Base-by-base conservation (phyloP, 1,140 invertebrate genomes). In the Zophobas atratus region DNA sequence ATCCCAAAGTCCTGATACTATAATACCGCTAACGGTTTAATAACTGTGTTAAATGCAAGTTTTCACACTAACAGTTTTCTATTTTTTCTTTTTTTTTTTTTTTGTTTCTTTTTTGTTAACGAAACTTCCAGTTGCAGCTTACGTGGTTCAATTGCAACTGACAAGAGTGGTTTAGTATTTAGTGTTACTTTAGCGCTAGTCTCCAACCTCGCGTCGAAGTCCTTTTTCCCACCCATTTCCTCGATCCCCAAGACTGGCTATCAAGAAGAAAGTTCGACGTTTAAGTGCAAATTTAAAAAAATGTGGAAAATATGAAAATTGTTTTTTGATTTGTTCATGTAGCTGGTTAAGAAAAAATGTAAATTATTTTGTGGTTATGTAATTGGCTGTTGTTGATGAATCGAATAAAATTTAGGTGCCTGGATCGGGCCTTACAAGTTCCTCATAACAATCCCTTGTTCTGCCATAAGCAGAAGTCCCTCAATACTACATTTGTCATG, bases 401-500 rank as follows among this genome's bases (percentile, higher is more conserved):
- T 67, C 38, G 57, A 74, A 78, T 72, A 57, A 77, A 75, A 82
- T 84, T 77, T 84, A 88, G 87, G 85, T 88, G 87, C 80, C 81
- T 88, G 79, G 83, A 84, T 49, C 81, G 80, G 72, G 78, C 79
- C 77, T 81, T 87, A 73, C 82, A 82, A 74, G 77, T 87, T 77
- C 87, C 86, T 41, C 74, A 78, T 60, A 82, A 84, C 75, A 88
- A 88, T 80, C 87, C 87, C 49, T 80, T 87, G 81, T 83, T 86
- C 80, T 88, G 87, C 82, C 82, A 86, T 75, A 81, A 78, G 53
- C 81, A 85, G 55, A 84, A 81, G 71, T 80, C 84, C 41, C 76
- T 84, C 63, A 90, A 91, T 84, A 87, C 88, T 82, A 88, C 88
- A 80, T 89, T 90, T 86, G 88, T 89, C 86, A 88, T 91, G 87